Base-by-base conservation (phyloP, 2,113 vertebrate species). In the Oxygymnocypris stewartii region DNA sequence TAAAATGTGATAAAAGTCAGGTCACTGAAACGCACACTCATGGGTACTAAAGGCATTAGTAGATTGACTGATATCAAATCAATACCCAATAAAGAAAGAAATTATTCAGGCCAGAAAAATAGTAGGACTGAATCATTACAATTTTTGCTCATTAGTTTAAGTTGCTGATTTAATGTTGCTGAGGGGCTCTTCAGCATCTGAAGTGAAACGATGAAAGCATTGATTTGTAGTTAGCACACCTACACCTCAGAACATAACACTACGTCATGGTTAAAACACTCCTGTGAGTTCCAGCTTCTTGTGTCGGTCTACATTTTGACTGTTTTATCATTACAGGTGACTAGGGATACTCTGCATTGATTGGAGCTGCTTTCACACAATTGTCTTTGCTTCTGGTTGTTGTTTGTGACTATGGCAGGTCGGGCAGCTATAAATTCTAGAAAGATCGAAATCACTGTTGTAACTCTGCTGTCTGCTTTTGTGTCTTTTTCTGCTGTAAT, bases 61-160 rank as follows among this genome's bases (percentile, higher is more conserved):
- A 10, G 23, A 40, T 44, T 73, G 85, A 61, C 35, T 69, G 28
- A 73, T 47, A 73, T n/a, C n/a, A n/a, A n/a, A n/a, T 81, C 77
- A 86, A 81, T 86, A 78, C 23, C 57, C 67, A 75, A 80, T 81
- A 86, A 81, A 37, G 77, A 40, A 82, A 74, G 25, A 14, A 49
- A 49, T 75, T 37, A 40, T 23, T 75, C 57, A 28, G 37, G 78
- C 63, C 6, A 5, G 54, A 75, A 81, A 71, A 47, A 23, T n/a
- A 16, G 67, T 54, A 31, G 8, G 47, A 86, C 71, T 86, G 20
- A 86, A 35, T 74, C 25, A 12, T 74, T 31, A 25, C 6, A 18
- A 14, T 37, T 44, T 7, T 74, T 13, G 23, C 12, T 40, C 47
- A 16, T 84, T 73, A 73, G 31, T 59, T 84, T 23, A 54, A 28